Conservation (phyloP, 2,888 invertebrate genomes). For the Agrochola circellaris region DNA sequence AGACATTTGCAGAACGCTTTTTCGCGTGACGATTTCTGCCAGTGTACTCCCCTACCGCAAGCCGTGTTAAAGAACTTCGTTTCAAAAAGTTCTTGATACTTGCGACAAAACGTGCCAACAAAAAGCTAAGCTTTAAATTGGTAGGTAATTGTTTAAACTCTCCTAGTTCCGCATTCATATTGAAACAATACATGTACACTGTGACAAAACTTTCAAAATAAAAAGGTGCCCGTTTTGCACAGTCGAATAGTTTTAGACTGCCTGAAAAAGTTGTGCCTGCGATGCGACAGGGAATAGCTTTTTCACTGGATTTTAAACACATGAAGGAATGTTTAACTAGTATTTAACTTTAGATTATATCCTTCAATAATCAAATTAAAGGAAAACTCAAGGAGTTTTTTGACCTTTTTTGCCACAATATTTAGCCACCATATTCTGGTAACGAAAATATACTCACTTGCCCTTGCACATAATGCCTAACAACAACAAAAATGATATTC, state of each 20-base stretch:
- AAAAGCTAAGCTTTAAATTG: neutral
- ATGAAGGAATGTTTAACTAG: constrained; percentile 13
- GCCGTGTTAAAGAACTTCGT: no score
- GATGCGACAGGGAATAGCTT: constrained; percentile 22
- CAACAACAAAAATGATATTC: neutral
- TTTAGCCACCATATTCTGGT: neutral
- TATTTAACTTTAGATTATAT: neutral
- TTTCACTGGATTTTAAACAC: constrained; percentile 24
- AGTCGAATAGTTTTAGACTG: constrained; percentile 41
- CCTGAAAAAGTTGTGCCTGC: constrained; percentile 38
- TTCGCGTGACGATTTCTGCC: no score
- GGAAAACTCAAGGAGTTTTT: neutral
- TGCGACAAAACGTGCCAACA: neutral
- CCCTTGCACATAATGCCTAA: neutral
- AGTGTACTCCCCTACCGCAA: no score
- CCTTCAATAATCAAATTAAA: neutral
- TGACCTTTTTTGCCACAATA: neutral
- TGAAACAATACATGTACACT: neutral
- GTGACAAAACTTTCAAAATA: constrained; percentile 21
- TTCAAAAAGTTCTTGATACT: neutral
- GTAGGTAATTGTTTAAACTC: constrained; percentile 8
- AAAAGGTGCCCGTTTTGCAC: constrained; percentile 33
- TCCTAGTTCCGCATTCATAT: neutral
- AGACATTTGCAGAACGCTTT: no score
- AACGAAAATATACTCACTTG: neutral